These are phyloP conservation scores for Campoletis sonorensis DNA, from an alignment of 1,140 invertebrate species.

Conservation along the genomic window DNA sequence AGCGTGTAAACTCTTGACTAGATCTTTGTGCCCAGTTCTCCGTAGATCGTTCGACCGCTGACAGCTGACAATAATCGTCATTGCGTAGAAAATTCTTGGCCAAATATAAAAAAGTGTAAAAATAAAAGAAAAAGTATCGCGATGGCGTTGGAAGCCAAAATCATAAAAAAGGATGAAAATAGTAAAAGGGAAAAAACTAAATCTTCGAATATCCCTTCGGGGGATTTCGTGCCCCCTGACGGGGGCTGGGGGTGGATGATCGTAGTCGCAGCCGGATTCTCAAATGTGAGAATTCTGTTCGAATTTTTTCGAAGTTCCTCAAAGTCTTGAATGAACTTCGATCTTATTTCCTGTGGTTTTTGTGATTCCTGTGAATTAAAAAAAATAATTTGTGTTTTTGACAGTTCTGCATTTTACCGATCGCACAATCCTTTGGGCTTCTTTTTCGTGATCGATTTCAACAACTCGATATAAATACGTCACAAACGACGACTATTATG, in stretches of 20 bases:
- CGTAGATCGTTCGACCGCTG: background rate
- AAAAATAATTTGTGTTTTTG: background rate
- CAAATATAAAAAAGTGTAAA: background rate
- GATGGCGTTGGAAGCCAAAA: background rate
- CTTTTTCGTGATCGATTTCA: slow-evolving; percentile 80
- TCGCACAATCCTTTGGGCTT: slow-evolving; percentile 82
- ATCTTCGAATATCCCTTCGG: background rate
- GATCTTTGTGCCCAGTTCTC: slow-evolving; percentile 16
- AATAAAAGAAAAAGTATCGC: background rate
- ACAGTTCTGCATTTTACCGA: slow-evolving; percentile 80
- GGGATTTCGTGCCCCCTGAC: slow-evolving; percentile 77
- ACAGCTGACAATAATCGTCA: background rate
- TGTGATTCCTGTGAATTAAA: slow-evolving; percentile 57
- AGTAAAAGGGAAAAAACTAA: background rate
- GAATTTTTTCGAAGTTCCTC: background rate
- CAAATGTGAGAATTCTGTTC: slow-evolving; percentile 75
- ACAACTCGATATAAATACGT: slow-evolving; percentile 78
- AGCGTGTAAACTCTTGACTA: background rate
- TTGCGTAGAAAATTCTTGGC: background rate
- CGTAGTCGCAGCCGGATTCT: slow-evolving; percentile 78
- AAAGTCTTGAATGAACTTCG: background rate
- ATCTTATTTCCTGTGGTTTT: slow-evolving; percentile 52
- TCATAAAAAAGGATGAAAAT: background rate
- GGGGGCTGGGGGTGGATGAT: slow-evolving; percentile 82
- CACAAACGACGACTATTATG: slow-evolving; percentile 81